Conservation (phyloP, 2,797 vertebrate species). For the Pyrocephalus nanus region DNA sequence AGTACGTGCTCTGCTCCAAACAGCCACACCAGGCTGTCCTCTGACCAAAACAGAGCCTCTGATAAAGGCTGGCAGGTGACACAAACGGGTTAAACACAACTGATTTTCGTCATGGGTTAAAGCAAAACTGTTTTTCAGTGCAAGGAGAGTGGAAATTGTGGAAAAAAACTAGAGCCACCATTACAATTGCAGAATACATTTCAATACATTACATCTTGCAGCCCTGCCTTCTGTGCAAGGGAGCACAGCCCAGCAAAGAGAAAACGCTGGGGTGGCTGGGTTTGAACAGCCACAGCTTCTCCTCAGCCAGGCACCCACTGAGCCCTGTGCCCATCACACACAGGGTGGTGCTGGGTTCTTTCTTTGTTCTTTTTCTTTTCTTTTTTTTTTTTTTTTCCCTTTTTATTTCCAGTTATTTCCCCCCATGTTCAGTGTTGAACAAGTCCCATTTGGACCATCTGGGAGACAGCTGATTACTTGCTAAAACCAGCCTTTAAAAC, state of each 20-base stretch:
- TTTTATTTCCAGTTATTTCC: background rate
- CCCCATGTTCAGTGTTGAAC: background rate
- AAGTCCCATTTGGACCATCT: constrained; percentile 2
- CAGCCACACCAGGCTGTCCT: constrained; percentile 55
- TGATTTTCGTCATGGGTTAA: background rate
- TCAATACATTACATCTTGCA: background rate
- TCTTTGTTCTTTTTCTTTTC: background rate
- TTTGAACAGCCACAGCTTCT: background rate
- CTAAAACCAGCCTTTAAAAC: constrained; percentile 49
- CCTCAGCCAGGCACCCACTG: background rate
- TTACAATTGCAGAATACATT: constrained; percentile 11
- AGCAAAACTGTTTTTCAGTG: background rate
- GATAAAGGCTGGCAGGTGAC: background rate
- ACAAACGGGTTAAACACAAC: background rate
- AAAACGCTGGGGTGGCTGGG: background rate
- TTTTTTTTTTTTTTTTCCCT: accelerated
- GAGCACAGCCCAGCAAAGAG: background rate
- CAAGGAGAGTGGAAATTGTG: background rate
- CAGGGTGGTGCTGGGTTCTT: background rate
- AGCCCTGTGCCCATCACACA: background rate
- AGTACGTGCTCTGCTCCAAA: background rate
- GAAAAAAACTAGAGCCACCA: background rate
- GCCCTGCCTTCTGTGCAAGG: constrained; percentile 32
- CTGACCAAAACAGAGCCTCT: constrained; percentile 16
- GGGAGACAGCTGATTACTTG: background rate